Conservation (phyloP, 2,888 invertebrate genomes). For the Tetheella fluctuosa region DNA sequence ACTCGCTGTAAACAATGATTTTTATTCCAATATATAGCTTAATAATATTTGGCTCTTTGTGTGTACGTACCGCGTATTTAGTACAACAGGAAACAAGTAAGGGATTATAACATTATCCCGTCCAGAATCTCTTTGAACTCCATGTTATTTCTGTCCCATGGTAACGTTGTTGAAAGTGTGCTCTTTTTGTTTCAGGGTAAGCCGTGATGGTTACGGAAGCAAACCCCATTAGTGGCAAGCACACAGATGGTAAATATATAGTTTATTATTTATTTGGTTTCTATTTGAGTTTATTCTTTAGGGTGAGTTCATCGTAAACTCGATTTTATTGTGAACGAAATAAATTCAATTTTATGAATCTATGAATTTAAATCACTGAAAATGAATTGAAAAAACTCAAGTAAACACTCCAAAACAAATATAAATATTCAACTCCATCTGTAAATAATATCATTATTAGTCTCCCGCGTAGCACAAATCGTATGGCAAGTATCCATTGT, state of each 20-base stretch:
- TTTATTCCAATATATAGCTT: conserved; percentile 32
- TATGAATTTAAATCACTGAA: too few species aligned
- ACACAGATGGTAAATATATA: conserved; percentile 66
- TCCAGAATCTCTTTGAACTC: background rate
- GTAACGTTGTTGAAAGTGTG: background rate
- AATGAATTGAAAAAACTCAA: background rate
- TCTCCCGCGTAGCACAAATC: background rate
- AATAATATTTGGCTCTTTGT: conserved; percentile 34
- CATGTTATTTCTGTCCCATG: background rate
- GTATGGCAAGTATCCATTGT: background rate
- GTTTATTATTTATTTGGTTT: conserved; percentile 10
- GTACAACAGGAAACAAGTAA: conserved; percentile 15
- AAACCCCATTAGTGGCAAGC: conserved; percentile 72
- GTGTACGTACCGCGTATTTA: conserved; percentile 38
- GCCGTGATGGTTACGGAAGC: conserved; percentile 78
- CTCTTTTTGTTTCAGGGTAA: conserved; percentile 60
- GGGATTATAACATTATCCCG: background rate
- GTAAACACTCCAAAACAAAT: background rate
- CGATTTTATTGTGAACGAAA: background rate
- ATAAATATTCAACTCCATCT: background rate
- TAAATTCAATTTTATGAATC: too few species aligned
- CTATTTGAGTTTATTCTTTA: background rate
- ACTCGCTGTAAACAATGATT: conserved; percentile 45
- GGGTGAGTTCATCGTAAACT: background rate
- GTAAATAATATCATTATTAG: background rate